A percentile compares a stretch with the other conserved stretches of the same genome.
Conservation (phyloP, 2,888 invertebrate species). For the Drosophila anceps region DNA sequence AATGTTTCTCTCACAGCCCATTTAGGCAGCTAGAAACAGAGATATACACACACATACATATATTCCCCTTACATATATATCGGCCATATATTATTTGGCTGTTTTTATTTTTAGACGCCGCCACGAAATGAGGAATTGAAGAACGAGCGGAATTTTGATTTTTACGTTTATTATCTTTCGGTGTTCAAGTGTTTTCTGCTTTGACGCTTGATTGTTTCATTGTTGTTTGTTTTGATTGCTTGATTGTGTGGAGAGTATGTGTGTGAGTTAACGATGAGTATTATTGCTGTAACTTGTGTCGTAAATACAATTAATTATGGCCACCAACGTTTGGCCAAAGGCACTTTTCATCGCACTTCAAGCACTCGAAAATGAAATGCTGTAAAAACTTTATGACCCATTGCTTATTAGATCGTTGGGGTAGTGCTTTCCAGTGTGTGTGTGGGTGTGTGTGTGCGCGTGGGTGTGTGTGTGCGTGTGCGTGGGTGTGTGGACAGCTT, state of each 20-base stretch:
- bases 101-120: slow-evolving; percentile 49
- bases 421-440: neutral
- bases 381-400: slow-evolving; percentile 57
- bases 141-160: slow-evolving; percentile 42
- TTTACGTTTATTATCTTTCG: slow-evolving; percentile 46
- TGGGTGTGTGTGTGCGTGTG: neutral
- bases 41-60: slow-evolving; percentile 8
- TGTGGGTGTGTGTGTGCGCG: too few relatives aligned
- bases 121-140: slow-evolving; percentile 31
- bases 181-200: slow-evolving; percentile 19
- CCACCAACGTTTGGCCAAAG: slow-evolving; percentile 18
- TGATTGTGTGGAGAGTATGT: neutral
- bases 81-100: slow-evolving; percentile 21
- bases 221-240: slow-evolving; percentile 44
- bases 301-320: slow-evolving; percentile 67
- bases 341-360: slow-evolving; percentile 26
- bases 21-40: neutral
- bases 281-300: slow-evolving; percentile 59
- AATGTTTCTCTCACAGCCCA: neutral
- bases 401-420: slow-evolving; percentile 22
- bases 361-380: slow-evolving; percentile 61
- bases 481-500: slow-evolving; percentile 5
- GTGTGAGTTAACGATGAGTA: slow-evolving; percentile 38
- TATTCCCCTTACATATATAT: slow-evolving; percentile 23
- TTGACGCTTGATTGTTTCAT: slow-evolving; percentile 49